phyloP scores from a whole-genome alignment of 2,113 vertebrate genomes.

The Ceuthmochares aereus region DNA sequence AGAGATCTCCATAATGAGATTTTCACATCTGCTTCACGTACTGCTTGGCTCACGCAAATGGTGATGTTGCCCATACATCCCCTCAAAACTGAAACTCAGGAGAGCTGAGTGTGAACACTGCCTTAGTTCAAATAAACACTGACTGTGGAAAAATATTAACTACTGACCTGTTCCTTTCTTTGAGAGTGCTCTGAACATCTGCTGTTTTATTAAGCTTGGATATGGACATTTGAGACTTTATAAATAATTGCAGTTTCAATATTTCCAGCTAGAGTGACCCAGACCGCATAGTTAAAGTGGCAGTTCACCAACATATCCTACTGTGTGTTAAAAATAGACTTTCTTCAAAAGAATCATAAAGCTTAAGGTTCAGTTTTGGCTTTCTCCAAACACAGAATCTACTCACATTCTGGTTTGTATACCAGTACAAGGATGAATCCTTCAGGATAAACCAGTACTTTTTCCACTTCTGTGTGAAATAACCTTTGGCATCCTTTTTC shows the following conservation, averaged over 20 bases:
- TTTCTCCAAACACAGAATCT: rapidly evolving
- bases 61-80: not conserved
- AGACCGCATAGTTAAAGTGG: not conserved
- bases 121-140: not conserved
- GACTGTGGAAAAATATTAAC: not conserved
- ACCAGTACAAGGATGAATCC: constrained; percentile 92
- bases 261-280: not conserved
- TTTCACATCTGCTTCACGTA: constrained; percentile 3
- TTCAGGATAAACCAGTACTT: constrained; percentile 94
- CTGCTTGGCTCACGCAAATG: not conserved
- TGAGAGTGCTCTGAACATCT: not conserved
- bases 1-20: not conserved
- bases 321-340: not conserved
- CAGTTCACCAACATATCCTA: not conserved
- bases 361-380: not conserved
- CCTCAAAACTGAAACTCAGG: not conserved
- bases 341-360: not conserved
- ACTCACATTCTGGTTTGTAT: constrained; percentile 92
- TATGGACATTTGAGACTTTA: not conserved
- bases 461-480: constrained; percentile 93
- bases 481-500: constrained; percentile 90
- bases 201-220: not conserved
- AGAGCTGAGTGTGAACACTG: not conserved
- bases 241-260: not conserved
- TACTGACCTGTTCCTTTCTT: not conserved